These are phyloP conservation scores for Haemorhous mexicanus DNA, from an alignment of 2,113 vertebrate species.

Conservation along the genomic window DNA sequence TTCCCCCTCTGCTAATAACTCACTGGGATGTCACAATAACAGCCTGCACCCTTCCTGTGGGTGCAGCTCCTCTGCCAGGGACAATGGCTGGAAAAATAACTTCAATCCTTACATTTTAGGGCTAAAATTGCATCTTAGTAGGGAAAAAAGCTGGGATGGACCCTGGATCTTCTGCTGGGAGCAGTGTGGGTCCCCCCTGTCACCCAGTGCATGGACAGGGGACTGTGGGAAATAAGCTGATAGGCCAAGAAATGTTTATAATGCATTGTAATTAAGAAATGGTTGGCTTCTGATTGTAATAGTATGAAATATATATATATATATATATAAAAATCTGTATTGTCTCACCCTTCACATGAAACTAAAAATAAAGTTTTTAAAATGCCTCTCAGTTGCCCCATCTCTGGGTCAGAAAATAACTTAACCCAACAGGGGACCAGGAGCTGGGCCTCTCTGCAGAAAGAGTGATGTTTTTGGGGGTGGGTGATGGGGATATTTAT, in stretches of 20 bases:
- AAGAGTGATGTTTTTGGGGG: background rate
- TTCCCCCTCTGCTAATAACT: background rate
- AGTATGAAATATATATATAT: background rate
- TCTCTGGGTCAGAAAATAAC: background rate
- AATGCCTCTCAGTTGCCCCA: background rate
- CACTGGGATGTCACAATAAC: background rate
- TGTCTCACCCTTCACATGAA: background rate
- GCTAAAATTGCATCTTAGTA: rapidly evolving
- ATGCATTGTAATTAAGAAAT: background rate
- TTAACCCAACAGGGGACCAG: background rate
- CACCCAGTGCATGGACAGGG: rapidly evolving
- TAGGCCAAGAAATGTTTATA: background rate
- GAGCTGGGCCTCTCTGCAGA: background rate
- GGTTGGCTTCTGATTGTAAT: background rate
- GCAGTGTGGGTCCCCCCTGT: rapidly evolving
- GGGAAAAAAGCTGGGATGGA: background rate
- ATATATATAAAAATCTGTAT: no score
- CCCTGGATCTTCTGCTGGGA: background rate
- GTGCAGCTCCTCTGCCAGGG: background rate
- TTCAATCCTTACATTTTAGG: rapidly evolving
- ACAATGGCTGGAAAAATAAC: background rate
- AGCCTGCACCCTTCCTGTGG: background rate
- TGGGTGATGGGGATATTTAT: background rate
- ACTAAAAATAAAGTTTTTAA: background rate
- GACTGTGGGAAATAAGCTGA: background rate